Percentiles rank a stretch among this genome's conserved stretches.
Conservation (phyloP, 1,140 invertebrate species). For the Papilio polytes region DNA sequence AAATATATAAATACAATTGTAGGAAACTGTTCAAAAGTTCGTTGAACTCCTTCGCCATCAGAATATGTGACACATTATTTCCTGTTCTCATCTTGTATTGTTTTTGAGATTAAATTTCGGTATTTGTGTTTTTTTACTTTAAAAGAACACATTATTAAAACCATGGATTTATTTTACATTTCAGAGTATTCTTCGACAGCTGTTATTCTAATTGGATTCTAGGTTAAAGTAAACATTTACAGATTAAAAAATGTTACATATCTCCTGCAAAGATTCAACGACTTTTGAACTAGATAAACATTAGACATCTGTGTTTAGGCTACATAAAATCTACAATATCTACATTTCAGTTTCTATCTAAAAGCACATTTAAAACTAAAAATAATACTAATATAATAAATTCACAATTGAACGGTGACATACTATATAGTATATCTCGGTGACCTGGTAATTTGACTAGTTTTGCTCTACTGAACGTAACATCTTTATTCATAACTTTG, state of each 20-base stretch:
- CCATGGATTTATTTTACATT: too few relatives aligned
- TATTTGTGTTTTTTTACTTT: too few relatives aligned
- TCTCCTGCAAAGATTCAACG: slow-evolving; percentile 9
- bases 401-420: not conserved
- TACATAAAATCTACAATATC: not conserved
- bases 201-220: slow-evolving; percentile 15
- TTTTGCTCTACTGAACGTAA: not conserved
- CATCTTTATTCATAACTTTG: not conserved
- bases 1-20: not conserved
- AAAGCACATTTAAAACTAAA: too few relatives aligned
- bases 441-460: slow-evolving; percentile 5
- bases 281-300: slow-evolving; percentile 29
- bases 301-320: not conserved
- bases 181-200: not conserved
- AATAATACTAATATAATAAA: too few relatives aligned
- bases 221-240: slow-evolving; percentile 21
- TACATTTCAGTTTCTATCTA: too few relatives aligned
- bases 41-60: too few relatives aligned
- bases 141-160: too few relatives aligned
- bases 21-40: too few relatives aligned
- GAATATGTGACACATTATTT: too few relatives aligned
- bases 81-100: too few relatives aligned
- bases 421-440: not conserved
- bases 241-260: not conserved
- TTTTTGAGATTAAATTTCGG: too few relatives aligned